Conservation (phyloP, 2,797 vertebrate species). For the Leptoclinus maculatus region DNA sequence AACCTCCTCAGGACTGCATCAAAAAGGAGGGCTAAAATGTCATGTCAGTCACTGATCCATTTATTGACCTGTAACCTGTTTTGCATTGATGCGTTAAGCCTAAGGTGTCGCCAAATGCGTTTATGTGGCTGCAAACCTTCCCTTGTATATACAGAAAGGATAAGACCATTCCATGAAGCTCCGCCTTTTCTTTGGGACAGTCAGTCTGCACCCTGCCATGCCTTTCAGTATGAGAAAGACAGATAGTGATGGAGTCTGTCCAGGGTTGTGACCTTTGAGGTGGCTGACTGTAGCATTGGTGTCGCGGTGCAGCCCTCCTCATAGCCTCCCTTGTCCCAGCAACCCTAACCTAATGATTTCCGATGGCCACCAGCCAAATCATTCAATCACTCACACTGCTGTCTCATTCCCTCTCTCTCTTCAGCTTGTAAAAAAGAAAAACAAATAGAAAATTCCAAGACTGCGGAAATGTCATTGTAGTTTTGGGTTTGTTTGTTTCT, state of each 20-base stretch:
- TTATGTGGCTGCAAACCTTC: no score
- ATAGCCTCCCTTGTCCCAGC: constrained; percentile 47
- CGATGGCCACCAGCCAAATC: constrained; percentile 67
- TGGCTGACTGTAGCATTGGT: constrained; percentile 59
- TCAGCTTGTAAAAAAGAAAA: constrained; percentile 37
- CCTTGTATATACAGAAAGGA: not conserved
- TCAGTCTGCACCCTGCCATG: not conserved
- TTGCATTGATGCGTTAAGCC: not conserved
- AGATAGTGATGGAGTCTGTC: constrained; percentile 42
- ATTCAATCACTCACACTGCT: constrained; percentile 65
- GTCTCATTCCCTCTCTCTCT: constrained; percentile 23
- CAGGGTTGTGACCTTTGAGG: constrained; percentile 63
- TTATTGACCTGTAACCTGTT: constrained; percentile 45
- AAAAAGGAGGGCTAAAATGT: constrained; percentile 38
- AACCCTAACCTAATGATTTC: constrained; percentile 77
- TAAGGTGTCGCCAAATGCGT: not conserved
- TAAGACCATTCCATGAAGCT: not conserved
- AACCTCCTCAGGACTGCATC: constrained; percentile 42
- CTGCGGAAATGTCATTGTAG: constrained; percentile 34
- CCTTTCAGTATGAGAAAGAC: constrained; percentile 37
- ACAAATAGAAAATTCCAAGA: not conserved
- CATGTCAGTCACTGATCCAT: constrained; percentile 58
- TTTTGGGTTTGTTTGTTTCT: constrained; percentile 64
- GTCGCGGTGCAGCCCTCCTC: constrained; percentile 43
- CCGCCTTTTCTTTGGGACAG: constrained; percentile 3